Evolutionary conservation across 2,797 vertebrate species (phyloP).

Genomic region (Coregonus sp.): DNA sequence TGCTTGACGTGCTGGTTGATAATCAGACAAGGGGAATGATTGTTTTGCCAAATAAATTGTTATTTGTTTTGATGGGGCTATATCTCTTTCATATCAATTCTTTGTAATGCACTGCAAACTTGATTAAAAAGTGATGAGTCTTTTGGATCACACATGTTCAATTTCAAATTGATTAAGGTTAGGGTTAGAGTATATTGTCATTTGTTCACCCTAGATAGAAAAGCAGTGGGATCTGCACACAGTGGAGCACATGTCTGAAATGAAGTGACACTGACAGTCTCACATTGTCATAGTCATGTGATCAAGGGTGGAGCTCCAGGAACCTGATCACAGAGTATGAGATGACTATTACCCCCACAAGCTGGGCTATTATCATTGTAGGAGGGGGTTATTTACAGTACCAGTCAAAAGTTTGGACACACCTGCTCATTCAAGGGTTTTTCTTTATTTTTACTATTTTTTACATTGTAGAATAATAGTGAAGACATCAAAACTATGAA

Average conservation of each 20-base stretch:
- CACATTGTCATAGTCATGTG: not conserved
- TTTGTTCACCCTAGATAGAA: not conserved
- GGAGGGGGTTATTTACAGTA: not conserved
- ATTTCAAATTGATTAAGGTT: not conserved
- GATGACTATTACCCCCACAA: constrained; percentile 7
- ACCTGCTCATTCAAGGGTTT: too few relatives aligned
- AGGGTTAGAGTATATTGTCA: not conserved
- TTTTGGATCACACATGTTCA: not conserved
- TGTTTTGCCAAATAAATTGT: not conserved
- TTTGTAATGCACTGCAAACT: not conserved
- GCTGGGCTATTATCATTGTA: not conserved
- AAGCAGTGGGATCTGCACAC: not conserved
- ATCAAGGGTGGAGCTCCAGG: not conserved
- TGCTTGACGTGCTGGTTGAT: not conserved
- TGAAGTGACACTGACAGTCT: constrained; percentile 4
- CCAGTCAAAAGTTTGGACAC: too few relatives aligned
- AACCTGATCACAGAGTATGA: constrained; percentile 3
- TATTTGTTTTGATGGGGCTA: not conserved
- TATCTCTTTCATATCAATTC: not conserved
- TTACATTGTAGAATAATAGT: too few relatives aligned
- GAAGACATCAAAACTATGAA: too few relatives aligned
- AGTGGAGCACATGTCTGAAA: not conserved
- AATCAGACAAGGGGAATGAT: not conserved
- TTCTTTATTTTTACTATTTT: too few relatives aligned
- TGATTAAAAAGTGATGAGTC: not conserved